Percentiles rank a stretch among this genome's conserved stretches.
phyloP scores from a whole-genome alignment of 2,888 invertebrate species.

The Microchrysa polita region DNA sequence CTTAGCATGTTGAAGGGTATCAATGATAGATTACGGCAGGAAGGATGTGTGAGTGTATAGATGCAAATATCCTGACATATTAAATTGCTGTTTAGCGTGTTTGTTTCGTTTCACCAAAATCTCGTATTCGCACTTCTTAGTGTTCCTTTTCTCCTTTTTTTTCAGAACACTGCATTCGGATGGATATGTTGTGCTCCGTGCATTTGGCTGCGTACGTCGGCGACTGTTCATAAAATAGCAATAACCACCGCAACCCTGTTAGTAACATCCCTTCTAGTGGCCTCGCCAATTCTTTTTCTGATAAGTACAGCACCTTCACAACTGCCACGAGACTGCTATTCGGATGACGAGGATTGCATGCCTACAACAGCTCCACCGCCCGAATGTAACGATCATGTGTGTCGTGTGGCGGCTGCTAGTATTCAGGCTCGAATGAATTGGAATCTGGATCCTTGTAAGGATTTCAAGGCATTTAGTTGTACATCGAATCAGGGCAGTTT shows the following conservation, averaged over 20 bases:
- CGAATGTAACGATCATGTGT: constrained; percentile 60
- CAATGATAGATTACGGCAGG: background rate
- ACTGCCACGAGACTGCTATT: constrained; percentile 61
- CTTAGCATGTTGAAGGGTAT: constrained; percentile 1
- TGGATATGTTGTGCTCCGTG: constrained; percentile 72
- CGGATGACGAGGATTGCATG: constrained; percentile 61
- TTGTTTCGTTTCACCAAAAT: too few species aligned
- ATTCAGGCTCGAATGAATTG: constrained; percentile 62
- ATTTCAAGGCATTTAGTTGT: constrained; percentile 63
- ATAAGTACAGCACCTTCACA: constrained; percentile 65
- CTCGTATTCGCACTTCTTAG: background rate
- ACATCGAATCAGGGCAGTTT: constrained; percentile 56
- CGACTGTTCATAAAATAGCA: constrained; percentile 70
- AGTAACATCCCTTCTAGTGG: constrained; percentile 69
- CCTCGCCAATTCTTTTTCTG: constrained; percentile 70
- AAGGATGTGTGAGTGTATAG: constrained; percentile 13
- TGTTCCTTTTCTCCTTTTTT: constrained; percentile 14
- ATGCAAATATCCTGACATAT: too few species aligned
- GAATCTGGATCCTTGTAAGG: constrained; percentile 62
- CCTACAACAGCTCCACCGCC: constrained; percentile 59
- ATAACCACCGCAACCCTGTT: constrained; percentile 70
- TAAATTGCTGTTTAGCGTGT: too few species aligned
- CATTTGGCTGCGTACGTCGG: constrained; percentile 68
- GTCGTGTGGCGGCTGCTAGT: constrained; percentile 60
- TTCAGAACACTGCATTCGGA: constrained; percentile 60